Conservation (phyloP, 2,888 invertebrate species). For the Chrysopilus asiliformis region DNA sequence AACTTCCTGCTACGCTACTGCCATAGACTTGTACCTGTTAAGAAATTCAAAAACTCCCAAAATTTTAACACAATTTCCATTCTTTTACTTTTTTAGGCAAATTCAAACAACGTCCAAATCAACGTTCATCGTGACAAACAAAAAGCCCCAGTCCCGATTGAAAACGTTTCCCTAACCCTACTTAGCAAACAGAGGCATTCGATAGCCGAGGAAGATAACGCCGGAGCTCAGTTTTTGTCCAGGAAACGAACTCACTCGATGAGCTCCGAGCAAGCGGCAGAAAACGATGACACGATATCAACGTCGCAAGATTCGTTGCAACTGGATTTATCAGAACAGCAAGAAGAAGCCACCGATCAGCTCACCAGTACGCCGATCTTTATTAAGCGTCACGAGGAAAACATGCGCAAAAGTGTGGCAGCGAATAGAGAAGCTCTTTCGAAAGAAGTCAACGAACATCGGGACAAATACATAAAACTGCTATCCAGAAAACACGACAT, state of each 20-base stretch:
- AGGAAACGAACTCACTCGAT: conserved; percentile 4
- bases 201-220: conserved; percentile 28
- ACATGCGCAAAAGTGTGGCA: not conserved
- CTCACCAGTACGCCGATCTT: no score
- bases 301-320: no score
- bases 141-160: conserved; percentile 18
- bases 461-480: conserved; percentile 6
- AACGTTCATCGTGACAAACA: not conserved
- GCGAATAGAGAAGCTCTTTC: conserved; percentile 1
- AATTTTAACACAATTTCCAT: no score
- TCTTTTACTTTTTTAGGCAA: conserved; percentile 5
- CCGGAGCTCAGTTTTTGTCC: conserved; percentile 16
- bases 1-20: no score
- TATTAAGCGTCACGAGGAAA: conserved; percentile 1
- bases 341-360: no score
- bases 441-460: conserved; percentile 3
- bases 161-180: conserved; percentile 22
- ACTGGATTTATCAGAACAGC: no score
- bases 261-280: no score
- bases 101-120: conserved; percentile 7
- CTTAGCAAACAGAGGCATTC: conserved; percentile 21
- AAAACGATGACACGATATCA: no score
- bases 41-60: no score
- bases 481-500: conserved; percentile 6
- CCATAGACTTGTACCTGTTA: no score